Conservation (phyloP, 2,797 vertebrate genomes). For the Mus spretus region DNA sequence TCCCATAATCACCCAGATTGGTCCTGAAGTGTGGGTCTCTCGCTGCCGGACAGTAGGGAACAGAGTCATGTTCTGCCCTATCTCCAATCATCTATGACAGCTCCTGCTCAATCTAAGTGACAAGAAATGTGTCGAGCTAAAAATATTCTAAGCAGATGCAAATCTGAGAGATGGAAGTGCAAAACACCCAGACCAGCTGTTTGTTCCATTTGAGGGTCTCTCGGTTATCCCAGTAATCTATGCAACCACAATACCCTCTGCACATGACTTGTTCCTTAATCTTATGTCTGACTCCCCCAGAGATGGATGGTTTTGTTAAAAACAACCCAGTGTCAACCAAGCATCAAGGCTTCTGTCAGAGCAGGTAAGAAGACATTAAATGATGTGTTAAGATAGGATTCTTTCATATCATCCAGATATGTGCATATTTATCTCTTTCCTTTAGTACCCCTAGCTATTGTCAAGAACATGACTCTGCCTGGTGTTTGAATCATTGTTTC, state of each 20-base stretch:
- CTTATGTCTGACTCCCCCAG: background rate
- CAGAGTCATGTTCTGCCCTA: constrained; percentile 82
- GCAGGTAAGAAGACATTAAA: constrained; percentile 74
- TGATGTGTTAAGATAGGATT: constrained; percentile 73
- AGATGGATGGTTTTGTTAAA: background rate
- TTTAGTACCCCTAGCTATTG: constrained; percentile 71
- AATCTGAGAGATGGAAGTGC: constrained; percentile 76
- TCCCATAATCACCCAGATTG: constrained; percentile 88
- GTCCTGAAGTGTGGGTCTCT: constrained; percentile 87
- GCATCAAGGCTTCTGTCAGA: constrained; percentile 28
- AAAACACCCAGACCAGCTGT: constrained; percentile 62
- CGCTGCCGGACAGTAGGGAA: constrained; percentile 86
- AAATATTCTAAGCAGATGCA: constrained; percentile 87
- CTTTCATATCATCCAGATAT: constrained; percentile 73
- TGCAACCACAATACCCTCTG: background rate
- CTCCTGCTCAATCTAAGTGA: constrained; percentile 84
- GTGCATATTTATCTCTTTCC: constrained; percentile 69
- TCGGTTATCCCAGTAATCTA: constrained; percentile 59
- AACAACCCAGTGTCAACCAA: constrained; percentile 57
- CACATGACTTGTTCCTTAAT: background rate
- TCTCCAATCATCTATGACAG: constrained; percentile 78
- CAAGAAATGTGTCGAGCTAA: constrained; percentile 80
- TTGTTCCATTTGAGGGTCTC: constrained; percentile 78
- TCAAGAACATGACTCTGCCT: constrained; percentile 66
- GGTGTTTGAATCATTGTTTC: background rate